phyloP scores from a whole-genome alignment of 2,888 invertebrate species.

The Polyploca ridens region DNA sequence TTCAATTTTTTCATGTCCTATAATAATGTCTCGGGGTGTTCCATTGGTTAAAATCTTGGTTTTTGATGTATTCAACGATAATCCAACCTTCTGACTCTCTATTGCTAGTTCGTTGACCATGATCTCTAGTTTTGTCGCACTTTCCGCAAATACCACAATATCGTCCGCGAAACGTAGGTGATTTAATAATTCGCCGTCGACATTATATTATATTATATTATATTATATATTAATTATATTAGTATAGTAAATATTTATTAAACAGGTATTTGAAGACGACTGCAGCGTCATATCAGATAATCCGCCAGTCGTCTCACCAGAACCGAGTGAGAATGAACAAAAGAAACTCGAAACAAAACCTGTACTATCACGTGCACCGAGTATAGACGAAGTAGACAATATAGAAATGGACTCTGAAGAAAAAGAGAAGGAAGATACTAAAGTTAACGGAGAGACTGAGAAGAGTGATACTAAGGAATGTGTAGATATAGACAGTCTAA shows the following conservation, averaged over 20 bases:
- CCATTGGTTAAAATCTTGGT: too few relatives aligned
- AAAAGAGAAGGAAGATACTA: conserved; percentile 60
- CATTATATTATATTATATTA: too few relatives aligned
- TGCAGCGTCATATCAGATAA: conserved; percentile 83
- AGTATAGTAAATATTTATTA: conserved; percentile 1
- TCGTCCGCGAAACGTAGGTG: too few relatives aligned
- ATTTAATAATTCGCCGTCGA: too few relatives aligned
- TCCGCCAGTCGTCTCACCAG: conserved; percentile 78
- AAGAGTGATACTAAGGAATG: conserved; percentile 75
- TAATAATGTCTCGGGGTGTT: too few relatives aligned
- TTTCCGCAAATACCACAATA: too few relatives aligned
- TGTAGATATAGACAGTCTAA: conserved; percentile 78
- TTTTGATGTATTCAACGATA: too few relatives aligned
- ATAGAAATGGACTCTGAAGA: conserved; percentile 73
- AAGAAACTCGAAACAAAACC: conserved; percentile 66
- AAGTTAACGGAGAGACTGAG: conserved; percentile 83
- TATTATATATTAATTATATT: too few relatives aligned
- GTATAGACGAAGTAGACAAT: conserved; percentile 79
- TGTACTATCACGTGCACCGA: conserved; percentile 72
- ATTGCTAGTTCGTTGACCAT: too few relatives aligned
- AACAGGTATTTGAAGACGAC: conserved; percentile 84
- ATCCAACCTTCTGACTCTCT: too few relatives aligned
- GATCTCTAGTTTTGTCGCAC: too few relatives aligned
- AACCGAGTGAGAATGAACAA: conserved; percentile 77
- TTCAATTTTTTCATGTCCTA: too few relatives aligned